Base-by-base conservation (phyloP, 2,888 invertebrate genomes). In the Doris montereyensis region DNA sequence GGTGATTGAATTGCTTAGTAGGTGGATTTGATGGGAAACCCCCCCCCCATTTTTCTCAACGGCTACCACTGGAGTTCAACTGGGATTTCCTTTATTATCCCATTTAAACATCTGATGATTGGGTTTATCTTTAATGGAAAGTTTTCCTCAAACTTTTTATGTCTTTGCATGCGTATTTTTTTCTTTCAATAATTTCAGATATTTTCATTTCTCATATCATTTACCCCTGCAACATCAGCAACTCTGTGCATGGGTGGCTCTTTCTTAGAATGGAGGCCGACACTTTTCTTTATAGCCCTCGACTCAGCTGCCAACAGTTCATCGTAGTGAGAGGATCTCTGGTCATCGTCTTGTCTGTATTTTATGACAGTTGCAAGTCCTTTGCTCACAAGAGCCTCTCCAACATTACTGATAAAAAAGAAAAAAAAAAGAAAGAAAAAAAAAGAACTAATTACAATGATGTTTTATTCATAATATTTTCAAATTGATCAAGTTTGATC, bases 271-370 rank as follows among this genome's bases (percentile, higher is more conserved):
- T 91, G 91, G n/a, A 91, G 81, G 1, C 91, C 91, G 5, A 88
- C 87, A 0, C 84, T 86, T 10, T 95, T 95, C 92, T 98, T 98
- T 83, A 94, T 94, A 0, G 99, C 99, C 89, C 97, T 97, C 32
- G 94, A 94, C 92, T 99, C 99, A 0, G 99, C 99, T 79, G 96
- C 95, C 79, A 97, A 93, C 30, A 99, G 93, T 81, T 96, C 95
- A 91, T 99, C 98, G 90, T 99, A 99, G 83, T 95, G 95, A 0
- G 96, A 95, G 67, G 98, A 97, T 81, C 98, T 94, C 91, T 97
- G 97, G 90, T 99, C 98, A 89, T 99, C 98, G 90, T 98, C 98
- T 88, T 96, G 96, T 78, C 97, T 94, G 90, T 99, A 97, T 81
- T 96, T 94, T 0, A 99, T 95, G 4, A 98, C 98, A 72, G 96